Percentiles rank a stretch among this genome's conserved stretches.
These are phyloP conservation scores for Grapholita molesta DNA, from an alignment of 1,140 invertebrate genomes.

Conservation along the genomic window DNA sequence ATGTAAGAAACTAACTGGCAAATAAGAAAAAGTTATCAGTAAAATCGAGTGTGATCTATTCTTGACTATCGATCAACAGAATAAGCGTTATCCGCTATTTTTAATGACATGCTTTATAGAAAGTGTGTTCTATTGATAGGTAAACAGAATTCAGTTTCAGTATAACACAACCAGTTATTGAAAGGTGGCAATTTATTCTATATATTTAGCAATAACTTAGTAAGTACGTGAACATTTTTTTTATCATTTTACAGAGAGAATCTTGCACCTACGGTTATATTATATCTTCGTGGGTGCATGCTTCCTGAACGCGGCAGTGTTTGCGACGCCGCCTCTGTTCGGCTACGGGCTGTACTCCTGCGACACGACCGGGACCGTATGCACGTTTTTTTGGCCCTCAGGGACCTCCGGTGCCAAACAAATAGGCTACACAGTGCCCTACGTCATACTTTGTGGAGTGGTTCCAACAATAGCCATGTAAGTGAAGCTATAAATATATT, in stretches of 20 bases:
- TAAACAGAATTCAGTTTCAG: no score
- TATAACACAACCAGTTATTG: no score
- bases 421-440: conserved; percentile 63
- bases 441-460: conserved; percentile 63
- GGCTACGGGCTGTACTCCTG: conserved; percentile 74
- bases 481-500: conserved; percentile 23
- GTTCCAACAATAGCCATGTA: conserved; percentile 71
- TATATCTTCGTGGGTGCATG: conserved; percentile 58
- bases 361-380: conserved; percentile 68
- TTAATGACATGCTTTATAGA: no score
- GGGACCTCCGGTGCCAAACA: conserved; percentile 49
- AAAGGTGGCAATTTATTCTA: no score
- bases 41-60: no score
- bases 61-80: no score
- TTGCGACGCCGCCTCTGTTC: conserved; percentile 69
- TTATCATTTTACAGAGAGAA: conserved; percentile 58
- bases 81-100: no score
- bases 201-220: no score
- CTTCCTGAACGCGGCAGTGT: conserved; percentile 60
- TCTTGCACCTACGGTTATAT: conserved; percentile 65
- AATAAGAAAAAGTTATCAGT: no score
- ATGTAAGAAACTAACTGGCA: no score
- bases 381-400: conserved; percentile 69
- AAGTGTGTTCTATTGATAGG: no score
- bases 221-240: neutral